These are phyloP conservation scores for Allobates femoralis DNA, from an alignment of 2,797 vertebrate genomes.

Conservation along the genomic window DNA sequence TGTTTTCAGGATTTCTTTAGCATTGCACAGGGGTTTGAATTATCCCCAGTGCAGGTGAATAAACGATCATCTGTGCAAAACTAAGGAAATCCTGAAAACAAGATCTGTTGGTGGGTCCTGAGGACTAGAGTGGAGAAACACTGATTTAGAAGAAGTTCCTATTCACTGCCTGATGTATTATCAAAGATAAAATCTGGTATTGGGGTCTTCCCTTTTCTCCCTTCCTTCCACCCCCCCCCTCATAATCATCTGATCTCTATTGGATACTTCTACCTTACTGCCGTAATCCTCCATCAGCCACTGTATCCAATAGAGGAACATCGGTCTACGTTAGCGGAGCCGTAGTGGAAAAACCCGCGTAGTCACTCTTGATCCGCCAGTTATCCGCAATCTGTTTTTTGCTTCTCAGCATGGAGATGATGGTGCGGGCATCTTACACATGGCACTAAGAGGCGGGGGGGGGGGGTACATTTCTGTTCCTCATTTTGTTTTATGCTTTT, in stretches of 20 bases:
- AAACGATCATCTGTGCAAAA: too few relatives aligned
- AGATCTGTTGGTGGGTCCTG: neutral
- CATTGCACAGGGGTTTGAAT: too few relatives aligned
- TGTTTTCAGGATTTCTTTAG: too few relatives aligned
- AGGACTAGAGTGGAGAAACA: too few relatives aligned
- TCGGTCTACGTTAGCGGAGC: neutral
- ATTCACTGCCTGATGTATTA: too few relatives aligned
- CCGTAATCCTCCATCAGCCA: neutral
- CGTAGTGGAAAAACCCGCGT: too few relatives aligned
- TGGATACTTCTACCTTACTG: neutral
- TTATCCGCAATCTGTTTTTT: neutral
- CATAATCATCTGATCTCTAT: neutral
- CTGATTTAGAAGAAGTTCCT: neutral
- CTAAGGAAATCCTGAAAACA: too few relatives aligned
- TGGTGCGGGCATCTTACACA: neutral
- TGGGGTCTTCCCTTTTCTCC: neutral
- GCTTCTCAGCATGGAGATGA: neutral
- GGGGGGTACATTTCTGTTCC: constrained; percentile 28
- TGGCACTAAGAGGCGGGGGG: neutral
- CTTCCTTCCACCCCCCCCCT: too few relatives aligned
- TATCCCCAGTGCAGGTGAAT: too few relatives aligned
- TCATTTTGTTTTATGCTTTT: neutral
- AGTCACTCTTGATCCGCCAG: neutral
- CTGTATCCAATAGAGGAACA: too few relatives aligned
- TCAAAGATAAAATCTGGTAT: neutral